Evolutionary conservation across 2,113 vertebrate species (phyloP), one percentile per base, ranked within the genome.

Genomic region (Oxyura jamaicensis): DNA sequence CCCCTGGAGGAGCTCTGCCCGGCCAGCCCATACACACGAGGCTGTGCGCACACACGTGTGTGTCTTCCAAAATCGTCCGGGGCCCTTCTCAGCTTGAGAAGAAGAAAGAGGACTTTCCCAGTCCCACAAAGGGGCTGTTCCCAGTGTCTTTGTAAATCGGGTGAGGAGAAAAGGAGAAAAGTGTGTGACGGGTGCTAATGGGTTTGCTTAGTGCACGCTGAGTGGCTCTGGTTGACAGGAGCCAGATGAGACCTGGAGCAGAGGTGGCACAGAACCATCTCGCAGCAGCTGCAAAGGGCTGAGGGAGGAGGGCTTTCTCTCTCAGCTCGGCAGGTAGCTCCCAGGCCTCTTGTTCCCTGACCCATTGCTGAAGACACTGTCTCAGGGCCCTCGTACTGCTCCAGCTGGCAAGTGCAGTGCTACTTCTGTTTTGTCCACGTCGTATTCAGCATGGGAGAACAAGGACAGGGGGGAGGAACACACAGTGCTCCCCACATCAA

Each of bases 41-140:
- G 13, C 17, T 31, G 39, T 12, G 63, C 18, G 13, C 63, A n/a
- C 53, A 28, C 1, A 3, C 8, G 4, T 0, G 6, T 0, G 6
- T 33, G 9, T 66, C 68, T 86, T 81, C 42, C 35, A 71, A 83
- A 84, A 66, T 48, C 19, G 3, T 11, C 13, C 11, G 36, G 7
- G 11, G 58, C 63, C 59, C 13, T 16, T 79, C 22, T 39, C 26
- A 42, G 26, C 22, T 42, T 72, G 29, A 67, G 18, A 75, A 86
- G 10, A 48, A 4, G 44, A 56, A 84, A 14, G 11, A 53, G 29
- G 29, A 85, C 78, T 87, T 84, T 78, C 25, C 14, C 22, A 82
- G 0, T 5, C 9, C 26, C 4, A 31, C n/a, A 71, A 89, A 75
- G 42, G 48, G 58, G 15, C 12, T 89, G 21, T 22, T 12, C 17